Base-by-base conservation (phyloP, 2,888 invertebrate genomes). In the Dryobotodes eremita region DNA sequence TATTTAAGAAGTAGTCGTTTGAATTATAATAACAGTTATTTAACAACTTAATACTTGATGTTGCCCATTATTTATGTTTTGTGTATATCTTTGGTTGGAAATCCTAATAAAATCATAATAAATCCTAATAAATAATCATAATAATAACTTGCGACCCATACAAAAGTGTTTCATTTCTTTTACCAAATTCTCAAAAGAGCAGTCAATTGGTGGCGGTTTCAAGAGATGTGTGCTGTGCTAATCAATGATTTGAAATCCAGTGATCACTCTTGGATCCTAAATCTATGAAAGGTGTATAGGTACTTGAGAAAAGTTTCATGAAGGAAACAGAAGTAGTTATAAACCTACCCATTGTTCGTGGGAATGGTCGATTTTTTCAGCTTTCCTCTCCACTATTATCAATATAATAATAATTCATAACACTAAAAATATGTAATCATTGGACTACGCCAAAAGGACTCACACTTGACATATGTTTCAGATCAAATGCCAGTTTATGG, bases 401-500 rank as follows among this genome's bases (percentile, higher is more conserved):
- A 11, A 68, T 26, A 46, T 6, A 13, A 13, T 6, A 13, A 13
- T 66, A 4, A 31, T 48, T 48, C 17, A 70, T 48, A 8, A 70
- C 23, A 69, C 11, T 26, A 26, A 36, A 15, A 8, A n/a, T 59
- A 26, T 61, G 55, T 48, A 48, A 31, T 20, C 8, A 53, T 53
- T 50, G 15, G 6, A 50, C 1, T 48, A 17, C 20, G 26, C 55
- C 26, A 26, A 50, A 26, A 42, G 11, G 0, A 26, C 59, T 82
- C 10, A 81, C 20, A 23, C 13, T 17, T 23, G 5, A 36, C 11
- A 59, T 42, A 17, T 46, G 3, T 83, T 83, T 59, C 71, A 85
- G 83, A 1, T 20, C 10, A 2, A 11, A 20, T n/a, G 8, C 85
- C 85, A 20, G 0, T 69, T 15, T 85, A 75, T 13, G 62, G 85